Evolutionary conservation across 1,140 invertebrate genomes (phyloP).

Genomic region (Epicauta chinensis): DNA sequence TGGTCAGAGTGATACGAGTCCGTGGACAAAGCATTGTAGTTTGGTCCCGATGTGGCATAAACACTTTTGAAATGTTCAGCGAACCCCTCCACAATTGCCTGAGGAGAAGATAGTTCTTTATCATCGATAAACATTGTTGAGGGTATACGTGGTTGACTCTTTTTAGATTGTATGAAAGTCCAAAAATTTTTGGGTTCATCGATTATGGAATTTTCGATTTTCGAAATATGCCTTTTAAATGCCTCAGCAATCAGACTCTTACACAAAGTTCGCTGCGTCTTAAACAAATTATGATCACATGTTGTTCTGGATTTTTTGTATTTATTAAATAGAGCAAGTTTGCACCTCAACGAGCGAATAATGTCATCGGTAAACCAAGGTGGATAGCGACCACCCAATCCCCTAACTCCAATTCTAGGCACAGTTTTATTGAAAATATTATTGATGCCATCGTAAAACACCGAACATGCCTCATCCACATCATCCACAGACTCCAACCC

Average conservation of each 20-base stretch:
- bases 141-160: not conserved
- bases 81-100: not conserved
- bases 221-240: not conserved
- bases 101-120: not conserved
- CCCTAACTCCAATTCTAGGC: not conserved
- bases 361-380: not conserved
- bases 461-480: not conserved
- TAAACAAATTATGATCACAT: not conserved
- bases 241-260: not conserved
- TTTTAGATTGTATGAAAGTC: not conserved
- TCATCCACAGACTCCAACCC: not conserved
- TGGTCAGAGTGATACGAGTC: not conserved
- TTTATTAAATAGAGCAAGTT: not conserved
- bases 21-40: not conserved
- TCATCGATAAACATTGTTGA: not conserved
- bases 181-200: slow-evolving; percentile 2
- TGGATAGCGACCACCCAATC: not conserved
- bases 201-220: not conserved
- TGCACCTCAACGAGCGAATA: not conserved
- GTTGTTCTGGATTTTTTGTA: not conserved
- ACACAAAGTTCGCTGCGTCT: not conserved
- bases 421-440: not conserved
- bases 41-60: not conserved
- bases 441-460: not conserved
- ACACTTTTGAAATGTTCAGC: slow-evolving; percentile 1